Evolutionary conservation across 2,113 vertebrate genomes (phyloP).

Genomic region (Caracal caracal): DNA sequence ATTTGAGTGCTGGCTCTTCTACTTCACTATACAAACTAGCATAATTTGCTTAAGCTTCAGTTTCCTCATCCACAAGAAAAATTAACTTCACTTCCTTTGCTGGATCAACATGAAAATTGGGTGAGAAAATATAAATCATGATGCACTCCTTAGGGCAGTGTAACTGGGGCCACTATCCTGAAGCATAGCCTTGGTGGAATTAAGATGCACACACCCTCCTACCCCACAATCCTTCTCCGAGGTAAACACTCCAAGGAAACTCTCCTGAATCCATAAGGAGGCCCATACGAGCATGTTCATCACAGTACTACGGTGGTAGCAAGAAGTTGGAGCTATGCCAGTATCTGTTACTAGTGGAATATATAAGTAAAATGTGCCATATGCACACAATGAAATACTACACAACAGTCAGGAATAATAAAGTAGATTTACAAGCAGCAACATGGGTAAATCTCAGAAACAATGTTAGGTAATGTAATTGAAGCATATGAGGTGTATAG

Average conservation of each 20-base stretch:
- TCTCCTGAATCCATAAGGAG: background rate
- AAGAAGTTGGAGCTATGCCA: conserved; percentile 7
- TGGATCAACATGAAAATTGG: background rate
- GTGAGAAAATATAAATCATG: background rate
- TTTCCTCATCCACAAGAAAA: conserved; percentile 1
- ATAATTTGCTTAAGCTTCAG: background rate
- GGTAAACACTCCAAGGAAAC: background rate
- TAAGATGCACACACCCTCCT: too few species aligned
- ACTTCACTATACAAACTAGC: background rate
- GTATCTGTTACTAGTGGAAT: background rate
- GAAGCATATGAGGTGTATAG: too few species aligned
- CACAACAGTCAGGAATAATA: background rate
- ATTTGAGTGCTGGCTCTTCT: background rate
- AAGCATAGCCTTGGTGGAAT: too few species aligned
- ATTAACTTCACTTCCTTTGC: background rate
- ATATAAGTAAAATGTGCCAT: background rate
- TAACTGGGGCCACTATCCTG: background rate
- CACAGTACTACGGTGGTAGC: background rate
- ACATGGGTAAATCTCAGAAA: too few species aligned
- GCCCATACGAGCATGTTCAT: background rate
- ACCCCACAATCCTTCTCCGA: too few species aligned
- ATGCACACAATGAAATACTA: background rate
- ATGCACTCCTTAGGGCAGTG: background rate
- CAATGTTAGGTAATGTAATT: too few species aligned
- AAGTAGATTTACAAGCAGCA: background rate